Evolutionary conservation across 92 coral and sea anemone species (phyloP).

Genomic region (Palythoa grandis): DNA sequence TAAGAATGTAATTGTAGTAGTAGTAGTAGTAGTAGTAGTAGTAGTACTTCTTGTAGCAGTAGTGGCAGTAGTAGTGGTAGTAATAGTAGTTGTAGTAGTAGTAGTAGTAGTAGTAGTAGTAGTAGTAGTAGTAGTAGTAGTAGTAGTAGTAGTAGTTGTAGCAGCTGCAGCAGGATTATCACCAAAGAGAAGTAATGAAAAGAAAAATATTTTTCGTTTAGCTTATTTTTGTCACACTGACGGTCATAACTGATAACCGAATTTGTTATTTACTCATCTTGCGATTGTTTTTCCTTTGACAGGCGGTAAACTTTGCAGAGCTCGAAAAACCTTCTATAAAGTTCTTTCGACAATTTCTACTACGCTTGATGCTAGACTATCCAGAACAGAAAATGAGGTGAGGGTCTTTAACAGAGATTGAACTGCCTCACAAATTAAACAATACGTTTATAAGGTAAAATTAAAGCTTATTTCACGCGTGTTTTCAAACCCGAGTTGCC

Average conservation of each 20-base stretch:
- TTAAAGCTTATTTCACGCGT: too few relatives aligned
- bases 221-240: background rate
- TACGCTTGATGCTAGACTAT: conserved; percentile 72
- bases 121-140: conserved; percentile 6
- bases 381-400: conserved; percentile 73
- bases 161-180: too few relatives aligned
- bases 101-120: background rate
- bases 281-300: background rate
- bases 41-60: background rate
- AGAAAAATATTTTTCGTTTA: too few relatives aligned
- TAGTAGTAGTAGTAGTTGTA: background rate
- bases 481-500: too few relatives aligned
- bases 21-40: background rate
- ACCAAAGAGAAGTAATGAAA: too few relatives aligned
- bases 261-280: background rate
- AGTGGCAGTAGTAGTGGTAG: background rate
- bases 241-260: background rate
- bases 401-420: background rate
- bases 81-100: background rate
- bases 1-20: conserved; percentile 16
- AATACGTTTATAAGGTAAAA: too few relatives aligned
- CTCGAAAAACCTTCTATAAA: conserved; percentile 83
- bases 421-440: background rate
- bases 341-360: conserved; percentile 78
- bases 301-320: conserved; percentile 91